Evolutionary conservation across 2,113 vertebrate species (phyloP).

Genomic region (Leucopsar rothschildi): DNA sequence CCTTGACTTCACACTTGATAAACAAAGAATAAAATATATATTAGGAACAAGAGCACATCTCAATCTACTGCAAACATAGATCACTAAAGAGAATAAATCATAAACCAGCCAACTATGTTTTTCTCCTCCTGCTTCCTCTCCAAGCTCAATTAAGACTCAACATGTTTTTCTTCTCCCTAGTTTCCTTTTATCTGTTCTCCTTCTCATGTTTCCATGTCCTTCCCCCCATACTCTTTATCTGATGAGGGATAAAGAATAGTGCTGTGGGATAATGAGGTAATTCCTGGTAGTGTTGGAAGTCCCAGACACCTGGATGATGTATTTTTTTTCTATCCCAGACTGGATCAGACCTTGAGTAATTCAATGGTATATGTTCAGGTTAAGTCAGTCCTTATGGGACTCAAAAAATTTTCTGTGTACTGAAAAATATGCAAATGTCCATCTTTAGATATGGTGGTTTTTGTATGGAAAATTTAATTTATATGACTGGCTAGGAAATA

Average conservation of each 20-base stretch:
- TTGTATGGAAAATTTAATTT: not conserved
- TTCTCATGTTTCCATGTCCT: not conserved
- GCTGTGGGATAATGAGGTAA: slow-evolving; percentile 45
- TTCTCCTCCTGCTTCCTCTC: slow-evolving; percentile 23
- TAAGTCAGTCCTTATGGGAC: not conserved
- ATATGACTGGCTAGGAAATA: not conserved
- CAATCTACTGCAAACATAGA: not conserved
- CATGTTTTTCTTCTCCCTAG: slow-evolving; percentile 1
- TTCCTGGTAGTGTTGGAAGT: slow-evolving; percentile 36
- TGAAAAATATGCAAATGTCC: not conserved
- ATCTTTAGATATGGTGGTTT: not conserved
- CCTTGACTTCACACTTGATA: not conserved
- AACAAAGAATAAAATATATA: slow-evolving; percentile 10
- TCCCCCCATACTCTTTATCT: not conserved
- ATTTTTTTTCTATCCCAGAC: not conserved
- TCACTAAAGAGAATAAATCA: slow-evolving; percentile 39
- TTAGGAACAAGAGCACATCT: not conserved
- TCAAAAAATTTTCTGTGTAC: not conserved
- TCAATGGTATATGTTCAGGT: not conserved
- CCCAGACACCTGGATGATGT: slow-evolving; percentile 23
- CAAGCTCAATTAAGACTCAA: slow-evolving; percentile 32
- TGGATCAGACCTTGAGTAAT: not conserved
- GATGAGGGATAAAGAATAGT: not conserved
- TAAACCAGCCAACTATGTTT: not conserved
- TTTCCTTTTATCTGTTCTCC: slow-evolving; percentile 34